These are phyloP conservation scores for Pomatorhinus ruficollis DNA, from an alignment of 2,113 vertebrate genomes.

Conservation along the genomic window DNA sequence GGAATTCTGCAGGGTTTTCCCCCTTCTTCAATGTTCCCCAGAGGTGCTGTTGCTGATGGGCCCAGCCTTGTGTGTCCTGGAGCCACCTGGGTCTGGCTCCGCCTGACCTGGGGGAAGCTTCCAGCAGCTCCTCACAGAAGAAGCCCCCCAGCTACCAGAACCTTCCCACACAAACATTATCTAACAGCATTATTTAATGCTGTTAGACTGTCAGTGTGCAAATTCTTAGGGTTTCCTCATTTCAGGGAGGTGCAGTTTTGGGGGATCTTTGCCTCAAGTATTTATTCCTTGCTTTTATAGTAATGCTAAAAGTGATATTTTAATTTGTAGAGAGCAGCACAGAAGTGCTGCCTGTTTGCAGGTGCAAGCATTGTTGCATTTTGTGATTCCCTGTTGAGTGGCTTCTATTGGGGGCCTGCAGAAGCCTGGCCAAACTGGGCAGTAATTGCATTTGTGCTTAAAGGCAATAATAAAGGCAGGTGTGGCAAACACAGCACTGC, in stretches of 20 bases:
- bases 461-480: constrained; percentile 73
- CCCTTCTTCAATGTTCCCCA: too few relatives aligned
- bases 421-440: constrained; percentile 46
- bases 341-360: not conserved
- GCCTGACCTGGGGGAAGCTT: not conserved
- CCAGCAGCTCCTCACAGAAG: not conserved
- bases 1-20: not conserved
- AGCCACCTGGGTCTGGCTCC: not conserved
- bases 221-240: not conserved
- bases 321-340: not conserved
- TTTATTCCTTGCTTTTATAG: not conserved
- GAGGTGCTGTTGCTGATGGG: not conserved
- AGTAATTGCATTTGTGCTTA: constrained; percentile 76
- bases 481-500: constrained; percentile 60
- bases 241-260: not conserved
- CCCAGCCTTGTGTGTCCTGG: not conserved
- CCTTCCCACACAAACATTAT: not conserved
- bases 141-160: not conserved
- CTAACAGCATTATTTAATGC: too few relatives aligned
- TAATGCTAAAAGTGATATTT: not conserved
- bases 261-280: not conserved
- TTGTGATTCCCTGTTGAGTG: constrained; percentile 2
- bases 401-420: constrained; percentile 31
- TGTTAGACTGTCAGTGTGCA: not conserved
- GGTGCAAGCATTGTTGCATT: not conserved